Base-by-base conservation (phyloP, 2,113 vertebrate genomes). In the Aplodontia rufa region DNA sequence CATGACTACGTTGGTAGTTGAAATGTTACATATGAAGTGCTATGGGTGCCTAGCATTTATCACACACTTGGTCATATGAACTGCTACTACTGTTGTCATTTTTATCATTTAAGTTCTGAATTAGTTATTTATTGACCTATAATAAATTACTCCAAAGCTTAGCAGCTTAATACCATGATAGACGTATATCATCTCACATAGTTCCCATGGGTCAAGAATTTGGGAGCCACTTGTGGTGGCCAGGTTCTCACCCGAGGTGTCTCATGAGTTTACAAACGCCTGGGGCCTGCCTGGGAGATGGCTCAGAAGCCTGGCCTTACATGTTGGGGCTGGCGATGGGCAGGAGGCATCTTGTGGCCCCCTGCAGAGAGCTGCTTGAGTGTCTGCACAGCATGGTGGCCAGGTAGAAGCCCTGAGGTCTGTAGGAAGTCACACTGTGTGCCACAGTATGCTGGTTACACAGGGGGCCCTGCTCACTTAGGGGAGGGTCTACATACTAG, bases 271-370 rank as follows among this genome's bases (percentile, higher is more conserved):
- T 60, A 28, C 51, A 71, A 14, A 62, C 7, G 45, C 3, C 45
- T 0, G 16, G 42, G 22, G 22, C 19, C 80, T 83, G 35, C 53
- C 82, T 53, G 66, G 11, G 14, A 47, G 55, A 20, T 3, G 79
- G 64, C 30, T 60, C 9, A 8, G 17, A 40, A 28, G 5, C 1
- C 2, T 3, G 87, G 47, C 66, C 66, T 16, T 13, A 28, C 47
- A 4, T 2, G 13, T 16, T 6, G 30, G 35, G 9, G 4, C 75
- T 22, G 66, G 37, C 40, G 47, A 0, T 8, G 24, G 45, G 42
- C 72, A 20, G 37, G 62, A 62, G 45, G 30, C 20, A 6, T 35
- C 84, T 35, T 6, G 0, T 1, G 4, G 42, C 40, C 14, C 2
- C 51, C 7, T 45, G 19, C 11, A 0, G 3, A 32, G 47, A 35